A percentile compares a stretch with the other conserved stretches of the same genome.
Conservation (phyloP, 2,113 vertebrate species). For the Fulmarus glacialis region DNA sequence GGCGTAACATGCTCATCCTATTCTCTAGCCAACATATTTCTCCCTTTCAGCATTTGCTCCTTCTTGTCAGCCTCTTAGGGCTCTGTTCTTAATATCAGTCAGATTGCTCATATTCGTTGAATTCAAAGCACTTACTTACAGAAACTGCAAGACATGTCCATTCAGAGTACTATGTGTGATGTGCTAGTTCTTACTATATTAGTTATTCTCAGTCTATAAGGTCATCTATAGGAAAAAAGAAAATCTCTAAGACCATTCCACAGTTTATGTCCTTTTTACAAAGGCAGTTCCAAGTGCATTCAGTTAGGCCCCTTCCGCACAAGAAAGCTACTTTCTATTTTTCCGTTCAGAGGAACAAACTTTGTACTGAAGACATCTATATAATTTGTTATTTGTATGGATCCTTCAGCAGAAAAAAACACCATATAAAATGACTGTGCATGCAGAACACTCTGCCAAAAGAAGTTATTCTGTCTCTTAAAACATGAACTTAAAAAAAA, state of each 20-base stretch:
- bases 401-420: background rate
- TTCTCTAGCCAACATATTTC: background rate
- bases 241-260: background rate
- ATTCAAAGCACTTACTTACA: background rate
- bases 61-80: background rate
- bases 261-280: background rate
- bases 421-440: background rate
- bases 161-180: background rate
- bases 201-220: background rate
- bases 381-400: background rate
- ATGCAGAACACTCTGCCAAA: background rate
- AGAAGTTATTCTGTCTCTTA: background rate
- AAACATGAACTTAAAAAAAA: background rate
- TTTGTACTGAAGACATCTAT: background rate
- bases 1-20: background rate
- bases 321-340: background rate
- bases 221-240: background rate
- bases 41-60: background rate
- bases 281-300: background rate
- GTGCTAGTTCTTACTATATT: background rate
- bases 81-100: background rate
- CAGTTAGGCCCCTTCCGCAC: background rate
- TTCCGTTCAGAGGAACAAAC: background rate
- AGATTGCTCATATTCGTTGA: background rate
- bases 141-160: background rate